These are phyloP conservation scores for Lophius piscatorius DNA, from an alignment of 2,113 vertebrate genomes.

Conservation along the genomic window DNA sequence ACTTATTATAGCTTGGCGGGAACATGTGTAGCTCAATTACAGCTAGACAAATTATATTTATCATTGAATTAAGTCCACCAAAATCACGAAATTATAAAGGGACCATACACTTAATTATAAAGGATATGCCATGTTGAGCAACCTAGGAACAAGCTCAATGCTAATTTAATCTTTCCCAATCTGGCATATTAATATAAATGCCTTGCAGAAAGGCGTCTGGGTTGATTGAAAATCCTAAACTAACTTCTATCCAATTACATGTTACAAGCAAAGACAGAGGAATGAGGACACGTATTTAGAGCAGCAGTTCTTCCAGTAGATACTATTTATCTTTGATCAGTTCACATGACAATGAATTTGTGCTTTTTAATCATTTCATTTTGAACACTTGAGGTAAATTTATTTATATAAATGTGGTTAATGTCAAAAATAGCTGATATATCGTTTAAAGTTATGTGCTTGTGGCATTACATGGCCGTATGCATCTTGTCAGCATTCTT, in stretches of 20 bases:
- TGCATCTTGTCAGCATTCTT: slow-evolving; percentile 38
- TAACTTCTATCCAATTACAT: slow-evolving; percentile 18
- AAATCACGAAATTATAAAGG: slow-evolving; percentile 45
- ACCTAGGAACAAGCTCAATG: slow-evolving; percentile 52
- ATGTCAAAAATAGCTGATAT: no score
- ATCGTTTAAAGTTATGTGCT: no score
- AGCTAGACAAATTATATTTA: slow-evolving; percentile 47
- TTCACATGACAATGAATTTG: neutral
- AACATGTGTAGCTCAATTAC: no score
- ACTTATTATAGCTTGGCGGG: no score
- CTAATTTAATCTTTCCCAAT: slow-evolving; percentile 58
- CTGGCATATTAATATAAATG: slow-evolving; percentile 50
- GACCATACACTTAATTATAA: slow-evolving; percentile 50
- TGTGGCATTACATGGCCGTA: slow-evolving; percentile 19
- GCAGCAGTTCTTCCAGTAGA: neutral
- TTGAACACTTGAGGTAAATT: neutral
- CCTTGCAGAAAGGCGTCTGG: slow-evolving; percentile 44
- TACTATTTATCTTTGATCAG: neutral
- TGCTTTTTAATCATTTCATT: neutral
- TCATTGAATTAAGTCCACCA: slow-evolving; percentile 62
- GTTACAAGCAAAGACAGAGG: slow-evolving; percentile 1
- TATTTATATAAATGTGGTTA: no score
- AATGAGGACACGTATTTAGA: neutral
- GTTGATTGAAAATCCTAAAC: slow-evolving; percentile 32
- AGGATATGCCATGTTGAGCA: slow-evolving; percentile 59